A percentile compares a stretch with the other conserved stretches of the same genome.
These are phyloP conservation scores for Epinotia demarniana DNA, from an alignment of 2,888 invertebrate species.

Conservation along the genomic window DNA sequence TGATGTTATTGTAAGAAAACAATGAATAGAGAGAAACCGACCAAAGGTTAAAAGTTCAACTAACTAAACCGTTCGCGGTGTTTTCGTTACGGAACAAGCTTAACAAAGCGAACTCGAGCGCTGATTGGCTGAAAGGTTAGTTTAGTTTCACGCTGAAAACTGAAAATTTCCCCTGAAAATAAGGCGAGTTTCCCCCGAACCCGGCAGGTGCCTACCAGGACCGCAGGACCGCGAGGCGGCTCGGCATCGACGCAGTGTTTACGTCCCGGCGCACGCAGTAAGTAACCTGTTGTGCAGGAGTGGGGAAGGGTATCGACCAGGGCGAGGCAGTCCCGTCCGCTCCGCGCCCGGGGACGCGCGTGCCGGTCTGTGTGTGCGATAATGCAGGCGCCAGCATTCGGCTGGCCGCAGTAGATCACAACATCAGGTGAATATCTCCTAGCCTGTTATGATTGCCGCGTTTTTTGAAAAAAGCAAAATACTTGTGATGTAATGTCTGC, in stretches of 20 bases:
- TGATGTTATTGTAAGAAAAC: background rate
- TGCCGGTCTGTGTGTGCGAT: slow-evolving; percentile 54
- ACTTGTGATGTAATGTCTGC: background rate
- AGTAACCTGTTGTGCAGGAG: slow-evolving; percentile 73
- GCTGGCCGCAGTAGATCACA: slow-evolving; percentile 67
- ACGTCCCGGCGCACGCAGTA: slow-evolving; percentile 72
- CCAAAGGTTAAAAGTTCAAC: background rate
- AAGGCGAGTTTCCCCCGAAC: slow-evolving; percentile 25
- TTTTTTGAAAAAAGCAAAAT: background rate
- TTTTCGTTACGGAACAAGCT: background rate
- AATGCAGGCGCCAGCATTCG: slow-evolving; percentile 68
- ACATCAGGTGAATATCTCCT: slow-evolving; percentile 43
- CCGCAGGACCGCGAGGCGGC: slow-evolving; percentile 50
- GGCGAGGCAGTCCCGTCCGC: slow-evolving; percentile 67
- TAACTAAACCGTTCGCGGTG: background rate
- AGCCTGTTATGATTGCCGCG: background rate
- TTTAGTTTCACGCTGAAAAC: background rate
- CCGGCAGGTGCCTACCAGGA: slow-evolving; percentile 20
- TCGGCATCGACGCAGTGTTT: slow-evolving; percentile 50
- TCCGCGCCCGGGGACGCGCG: slow-evolving; percentile 46
- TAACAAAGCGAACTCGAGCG: background rate
- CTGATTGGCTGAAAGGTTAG: slow-evolving; percentile 10
- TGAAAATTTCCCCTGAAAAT: slow-evolving; percentile 20
- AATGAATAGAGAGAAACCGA: background rate
- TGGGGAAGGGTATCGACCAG: slow-evolving; percentile 68